phyloP scores from a whole-genome alignment of 2,797 vertebrate genomes.

The Hoplostethus atlanticus region DNA sequence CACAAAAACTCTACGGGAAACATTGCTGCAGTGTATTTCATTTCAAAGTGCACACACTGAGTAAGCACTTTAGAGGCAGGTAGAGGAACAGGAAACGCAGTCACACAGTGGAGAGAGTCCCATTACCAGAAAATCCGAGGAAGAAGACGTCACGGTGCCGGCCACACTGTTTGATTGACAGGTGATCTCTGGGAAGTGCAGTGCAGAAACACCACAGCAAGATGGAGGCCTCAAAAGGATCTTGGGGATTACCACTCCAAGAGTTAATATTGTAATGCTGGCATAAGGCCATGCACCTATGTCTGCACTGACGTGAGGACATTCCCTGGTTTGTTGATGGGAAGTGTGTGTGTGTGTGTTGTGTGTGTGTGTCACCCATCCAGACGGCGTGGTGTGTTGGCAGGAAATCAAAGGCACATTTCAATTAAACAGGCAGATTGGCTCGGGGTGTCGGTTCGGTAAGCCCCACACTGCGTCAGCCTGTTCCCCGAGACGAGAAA shows the following conservation, averaged over 20 bases:
- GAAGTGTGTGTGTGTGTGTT: neutral
- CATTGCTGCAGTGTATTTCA: slow-evolving; percentile 17
- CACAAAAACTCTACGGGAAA: slow-evolving; percentile 12
- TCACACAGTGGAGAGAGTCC: too few relatives aligned
- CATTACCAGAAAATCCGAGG: too few relatives aligned
- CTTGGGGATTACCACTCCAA: too few relatives aligned
- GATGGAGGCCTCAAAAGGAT: too few relatives aligned
- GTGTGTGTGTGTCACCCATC: neutral
- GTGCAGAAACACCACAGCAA: too few relatives aligned
- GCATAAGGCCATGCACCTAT: neutral
- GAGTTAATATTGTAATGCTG: too few relatives aligned
- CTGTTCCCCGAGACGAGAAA: too few relatives aligned
- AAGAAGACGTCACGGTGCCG: too few relatives aligned
- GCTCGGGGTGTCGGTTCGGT: slow-evolving; percentile 20
- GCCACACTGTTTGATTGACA: too few relatives aligned
- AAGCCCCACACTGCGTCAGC: neutral
- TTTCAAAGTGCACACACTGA: slow-evolving; percentile 29
- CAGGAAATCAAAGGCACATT: slow-evolving; percentile 16
- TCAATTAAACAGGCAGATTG: slow-evolving; percentile 47
- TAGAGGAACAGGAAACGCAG: neutral
- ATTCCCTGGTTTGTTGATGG: neutral
- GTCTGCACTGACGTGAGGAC: too few relatives aligned
- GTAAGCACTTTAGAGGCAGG: slow-evolving; percentile 16
- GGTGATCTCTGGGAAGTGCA: too few relatives aligned
- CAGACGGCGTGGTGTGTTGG: neutral